phyloP scores from a whole-genome alignment of 2,113 vertebrate genomes.

The Camelus bactrianus region DNA sequence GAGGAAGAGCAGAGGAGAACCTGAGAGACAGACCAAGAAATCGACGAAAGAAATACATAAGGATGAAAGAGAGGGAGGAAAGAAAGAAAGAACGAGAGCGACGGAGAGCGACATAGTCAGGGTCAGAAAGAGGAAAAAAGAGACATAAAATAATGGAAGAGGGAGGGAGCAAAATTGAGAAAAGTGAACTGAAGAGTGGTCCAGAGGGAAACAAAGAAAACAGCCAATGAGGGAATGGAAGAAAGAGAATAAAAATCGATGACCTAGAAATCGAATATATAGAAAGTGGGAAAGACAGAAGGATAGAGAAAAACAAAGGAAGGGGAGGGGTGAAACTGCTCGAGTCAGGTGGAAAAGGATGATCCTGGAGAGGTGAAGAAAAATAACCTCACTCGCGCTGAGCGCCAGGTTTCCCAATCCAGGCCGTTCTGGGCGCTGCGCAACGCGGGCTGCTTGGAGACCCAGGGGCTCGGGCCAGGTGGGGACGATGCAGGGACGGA shows the following conservation, averaged over 20 bases:
- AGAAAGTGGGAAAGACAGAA: neutral
- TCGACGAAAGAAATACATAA: neutral
- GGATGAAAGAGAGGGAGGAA: neutral
- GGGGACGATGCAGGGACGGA: neutral
- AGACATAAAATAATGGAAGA: neutral
- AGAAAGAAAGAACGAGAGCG: neutral
- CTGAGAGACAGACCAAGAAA: slow-evolving; percentile 74
- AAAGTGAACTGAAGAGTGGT: neutral
- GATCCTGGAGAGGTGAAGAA: neutral
- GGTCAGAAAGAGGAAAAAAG: neutral
- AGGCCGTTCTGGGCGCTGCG: neutral
- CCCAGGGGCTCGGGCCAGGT: neutral
- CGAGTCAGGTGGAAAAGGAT: neutral
- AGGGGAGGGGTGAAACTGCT: neutral
- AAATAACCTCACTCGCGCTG: neutral
- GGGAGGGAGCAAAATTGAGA: accelerated
- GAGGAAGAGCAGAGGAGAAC: slow-evolving; percentile 89
- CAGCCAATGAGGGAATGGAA: neutral
- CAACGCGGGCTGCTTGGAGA: neutral
- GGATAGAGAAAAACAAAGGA: neutral
- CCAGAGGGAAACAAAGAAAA: neutral
- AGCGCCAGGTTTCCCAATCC: neutral
- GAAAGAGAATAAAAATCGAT: neutral
- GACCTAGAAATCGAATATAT: neutral
- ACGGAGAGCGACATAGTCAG: neutral